Evolutionary conservation across 2,888 invertebrate genomes (phyloP), one percentile per base, ranked within the genome.

Genomic region (Buathra laborator): DNA sequence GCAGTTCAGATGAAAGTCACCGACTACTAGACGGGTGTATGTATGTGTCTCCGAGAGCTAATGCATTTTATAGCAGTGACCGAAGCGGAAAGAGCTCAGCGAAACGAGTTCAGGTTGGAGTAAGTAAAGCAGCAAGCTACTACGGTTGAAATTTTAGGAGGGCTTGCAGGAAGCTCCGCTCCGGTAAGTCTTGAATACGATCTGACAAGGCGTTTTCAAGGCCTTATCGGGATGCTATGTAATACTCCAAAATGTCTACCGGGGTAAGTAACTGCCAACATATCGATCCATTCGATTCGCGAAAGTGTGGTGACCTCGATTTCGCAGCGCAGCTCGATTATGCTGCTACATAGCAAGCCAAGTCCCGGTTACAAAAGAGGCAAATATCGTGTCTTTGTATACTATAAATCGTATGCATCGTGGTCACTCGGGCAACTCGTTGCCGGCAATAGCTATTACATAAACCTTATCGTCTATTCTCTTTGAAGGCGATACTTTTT

Each of bases 31-130:
- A 71, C 78, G 72, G 71, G 67, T 67, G 0, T 37, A 7, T 62
- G 64, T 62, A 75, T 81, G 84, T 84, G 82, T 82, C 88, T 86
- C 85, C 64, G 83, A 89, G 81, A 89, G 88, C 89, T 89, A 90
- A 90, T 90, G 89, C 90, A 90, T 90, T 90, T 90, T 90, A 89
- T 90, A 90, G 90, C 86, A 89, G 87, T 37, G 48, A 71, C 32
- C 32, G 32, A 51, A 29, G 53, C 64, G 29, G 46, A 64, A 82
- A 24, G 82, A 77, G 82, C 2, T 14, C 32, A 62, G 59, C 32
- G 24, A 62, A 32, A 14, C 29, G 14, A 24, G 24, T 62, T 29
- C 32, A 32, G 59, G 6, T 62, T 62, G 7, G 14, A 62, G 32
- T 29, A 29, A n/a, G n/a, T 32, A 14, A 32, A 32, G 32, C 59